These are phyloP conservation scores for Tipula lateralis DNA, from an alignment of 2,888 invertebrate species.

Conservation along the genomic window DNA sequence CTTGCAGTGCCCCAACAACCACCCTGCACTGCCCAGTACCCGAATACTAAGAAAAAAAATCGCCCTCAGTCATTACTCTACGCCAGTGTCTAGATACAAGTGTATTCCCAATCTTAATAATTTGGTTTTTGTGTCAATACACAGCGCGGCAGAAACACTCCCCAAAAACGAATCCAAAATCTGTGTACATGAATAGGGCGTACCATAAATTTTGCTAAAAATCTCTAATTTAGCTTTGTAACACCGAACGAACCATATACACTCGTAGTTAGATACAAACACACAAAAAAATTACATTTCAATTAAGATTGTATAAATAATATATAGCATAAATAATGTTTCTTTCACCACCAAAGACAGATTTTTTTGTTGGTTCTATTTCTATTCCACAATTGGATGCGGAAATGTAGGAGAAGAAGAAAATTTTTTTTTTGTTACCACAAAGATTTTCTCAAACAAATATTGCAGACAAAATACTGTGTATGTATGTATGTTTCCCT, in stretches of 20 bases:
- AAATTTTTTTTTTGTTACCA: not conserved
- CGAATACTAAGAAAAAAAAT: no score
- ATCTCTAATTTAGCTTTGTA: not conserved
- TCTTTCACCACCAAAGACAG: not conserved
- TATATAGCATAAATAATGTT: conserved; percentile 13
- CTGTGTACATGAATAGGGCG: not conserved
- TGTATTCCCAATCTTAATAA: not conserved
- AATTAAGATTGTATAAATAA: conserved; percentile 3
- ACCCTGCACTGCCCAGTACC: not conserved
- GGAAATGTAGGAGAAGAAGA: conserved; percentile 5
- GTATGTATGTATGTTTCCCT: conserved; percentile 11
- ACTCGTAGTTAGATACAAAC: not conserved
- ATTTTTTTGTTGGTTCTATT: not conserved
- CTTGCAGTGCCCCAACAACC: no score
- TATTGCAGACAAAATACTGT: conserved; percentile 19
- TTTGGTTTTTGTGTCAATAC: not conserved
- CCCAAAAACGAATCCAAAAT: not conserved
- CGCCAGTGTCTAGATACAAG: not conserved
- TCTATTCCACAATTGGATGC: conserved; percentile 11
- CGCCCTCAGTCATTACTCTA: not conserved
- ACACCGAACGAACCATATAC: not conserved
- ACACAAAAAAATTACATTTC: conserved; percentile 2
- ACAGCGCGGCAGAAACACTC: not conserved
- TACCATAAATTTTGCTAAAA: not conserved
- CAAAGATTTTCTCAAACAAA: conserved; percentile 3